phyloP scores from a whole-genome alignment of 2,888 invertebrate genomes.

The Pegoplata infirma region DNA sequence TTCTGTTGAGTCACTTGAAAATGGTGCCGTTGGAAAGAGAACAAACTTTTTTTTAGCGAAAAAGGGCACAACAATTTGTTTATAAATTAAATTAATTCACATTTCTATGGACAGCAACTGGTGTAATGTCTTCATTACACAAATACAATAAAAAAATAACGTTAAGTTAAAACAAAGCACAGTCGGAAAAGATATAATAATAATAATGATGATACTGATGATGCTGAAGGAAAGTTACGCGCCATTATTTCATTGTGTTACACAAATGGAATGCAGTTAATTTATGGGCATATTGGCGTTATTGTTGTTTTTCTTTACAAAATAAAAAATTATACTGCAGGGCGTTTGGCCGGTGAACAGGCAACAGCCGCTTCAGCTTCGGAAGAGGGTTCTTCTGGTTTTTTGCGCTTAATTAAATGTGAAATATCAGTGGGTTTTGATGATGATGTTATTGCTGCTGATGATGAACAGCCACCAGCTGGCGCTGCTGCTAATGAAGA shows the following conservation, averaged over 20 bases:
- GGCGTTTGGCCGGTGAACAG: slow-evolving; percentile 81
- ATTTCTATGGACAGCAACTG: background rate
- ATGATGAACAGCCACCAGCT: slow-evolving; percentile 56
- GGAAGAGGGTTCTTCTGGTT: slow-evolving; percentile 80
- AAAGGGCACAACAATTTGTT: background rate
- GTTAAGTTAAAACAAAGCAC: slow-evolving; percentile 19
- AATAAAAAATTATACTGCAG: slow-evolving; percentile 74
- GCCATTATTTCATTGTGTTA: slow-evolving; percentile 36
- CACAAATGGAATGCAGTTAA: slow-evolving; percentile 61
- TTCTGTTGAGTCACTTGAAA: too few species aligned
- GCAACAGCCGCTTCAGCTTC: slow-evolving; percentile 73
- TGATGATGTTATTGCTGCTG: slow-evolving; percentile 78
- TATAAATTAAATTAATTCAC: background rate
- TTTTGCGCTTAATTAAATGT: slow-evolving; percentile 89
- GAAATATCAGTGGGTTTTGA: slow-evolving; percentile 86
- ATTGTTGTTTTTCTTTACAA: slow-evolving; percentile 15
- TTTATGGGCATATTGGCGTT: slow-evolving; percentile 46
- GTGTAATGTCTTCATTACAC: too few species aligned
- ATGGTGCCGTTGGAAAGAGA: background rate
- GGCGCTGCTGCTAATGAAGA: slow-evolving; percentile 66
- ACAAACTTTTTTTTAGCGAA: background rate
- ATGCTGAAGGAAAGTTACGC: background rate
- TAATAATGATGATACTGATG: background rate
- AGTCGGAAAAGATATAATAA: background rate
- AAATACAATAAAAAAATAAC: slow-evolving; percentile 6